Percentiles rank a stretch among this genome's conserved stretches.
phyloP scores from a whole-genome alignment of 1,140 invertebrate genomes.

The Drosophila mojavensis region DNA sequence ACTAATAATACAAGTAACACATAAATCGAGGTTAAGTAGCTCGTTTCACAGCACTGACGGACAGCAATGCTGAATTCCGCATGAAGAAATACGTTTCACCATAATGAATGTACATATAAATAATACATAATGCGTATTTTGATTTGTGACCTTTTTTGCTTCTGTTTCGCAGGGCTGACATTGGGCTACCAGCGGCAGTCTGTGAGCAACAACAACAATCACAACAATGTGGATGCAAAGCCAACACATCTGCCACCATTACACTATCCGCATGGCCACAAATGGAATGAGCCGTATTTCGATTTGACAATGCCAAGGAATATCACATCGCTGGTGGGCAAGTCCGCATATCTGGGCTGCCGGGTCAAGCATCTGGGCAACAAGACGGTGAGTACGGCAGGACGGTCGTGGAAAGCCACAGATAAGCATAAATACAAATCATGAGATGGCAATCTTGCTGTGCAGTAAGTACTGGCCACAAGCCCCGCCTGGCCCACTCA shows the following conservation, averaged over 20 bases:
- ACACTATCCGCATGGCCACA: conserved; percentile 81
- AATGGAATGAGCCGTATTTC: conserved; percentile 89
- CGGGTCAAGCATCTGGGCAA: conserved; percentile 94
- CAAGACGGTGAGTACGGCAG: conserved; percentile 88
- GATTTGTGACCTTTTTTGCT: conserved; percentile 2
- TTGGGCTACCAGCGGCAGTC: conserved; percentile 83
- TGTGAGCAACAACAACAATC: conserved; percentile 66
- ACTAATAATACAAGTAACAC: neutral
- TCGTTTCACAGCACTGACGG: conserved; percentile 2
- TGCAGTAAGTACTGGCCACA: neutral
- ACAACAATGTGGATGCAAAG: conserved; percentile 79
- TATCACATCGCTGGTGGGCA: conserved; percentile 93
- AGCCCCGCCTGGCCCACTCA: conserved; percentile 7
- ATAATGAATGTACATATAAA: conserved; percentile 1
- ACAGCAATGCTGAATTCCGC: conserved; percentile 23
- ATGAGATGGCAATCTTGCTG: conserved; percentile 30
- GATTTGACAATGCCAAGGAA: conserved; percentile 93
- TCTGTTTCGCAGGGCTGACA: conserved; percentile 68
- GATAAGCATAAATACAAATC: conserved; percentile 43
- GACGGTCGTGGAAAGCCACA: conserved; percentile 6
- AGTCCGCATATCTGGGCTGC: conserved; percentile 93
- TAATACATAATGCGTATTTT: conserved; percentile 4
- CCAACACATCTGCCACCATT: conserved; percentile 78
- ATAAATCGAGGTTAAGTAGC: conserved; percentile 8
- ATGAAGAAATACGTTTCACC: conserved; percentile 5